phyloP scores from a whole-genome alignment of 2,797 vertebrate genomes.

The Trachurus trachurus region DNA sequence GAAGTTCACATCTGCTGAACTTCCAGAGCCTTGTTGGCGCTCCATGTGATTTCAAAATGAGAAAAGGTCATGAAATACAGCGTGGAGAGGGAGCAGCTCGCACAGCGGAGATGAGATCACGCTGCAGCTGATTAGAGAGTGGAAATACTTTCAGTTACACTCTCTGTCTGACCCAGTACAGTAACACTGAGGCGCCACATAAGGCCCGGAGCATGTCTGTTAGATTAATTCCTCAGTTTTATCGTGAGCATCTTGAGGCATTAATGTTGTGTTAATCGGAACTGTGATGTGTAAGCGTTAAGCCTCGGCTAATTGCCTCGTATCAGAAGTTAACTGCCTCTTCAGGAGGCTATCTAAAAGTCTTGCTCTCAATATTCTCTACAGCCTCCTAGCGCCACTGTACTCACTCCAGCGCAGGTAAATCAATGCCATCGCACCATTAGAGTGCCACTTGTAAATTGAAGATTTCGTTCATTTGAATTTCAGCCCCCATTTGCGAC shows the following conservation, averaged over 20 bases:
- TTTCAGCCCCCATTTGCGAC: constrained; percentile 13
- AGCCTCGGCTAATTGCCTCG: constrained; percentile 55
- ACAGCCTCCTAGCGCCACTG: neutral
- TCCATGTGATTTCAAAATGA: constrained; percentile 24
- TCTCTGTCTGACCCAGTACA: neutral
- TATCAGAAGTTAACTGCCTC: constrained; percentile 47
- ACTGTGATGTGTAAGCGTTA: constrained; percentile 31
- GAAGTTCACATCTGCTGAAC: constrained; percentile 48
- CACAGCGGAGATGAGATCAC: neutral
- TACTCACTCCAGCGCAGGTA: constrained; percentile 6
- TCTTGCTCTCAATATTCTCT: constrained; percentile 23
- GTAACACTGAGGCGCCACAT: neutral
- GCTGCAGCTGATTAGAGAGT: neutral
- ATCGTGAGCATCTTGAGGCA: constrained; percentile 49
- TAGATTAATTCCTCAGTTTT: constrained; percentile 32
- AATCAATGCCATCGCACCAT: constrained; percentile 15
- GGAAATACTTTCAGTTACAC: neutral
- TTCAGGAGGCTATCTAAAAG: constrained; percentile 42
- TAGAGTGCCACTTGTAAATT: neutral
- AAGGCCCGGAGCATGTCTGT: constrained; percentile 7
- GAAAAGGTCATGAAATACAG: constrained; percentile 36
- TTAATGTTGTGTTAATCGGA: constrained; percentile 44
- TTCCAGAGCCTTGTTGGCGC: constrained; percentile 14
- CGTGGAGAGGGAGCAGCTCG: neutral
- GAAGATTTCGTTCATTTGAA: constrained; percentile 23